A percentile compares a stretch with the other conserved stretches of the same genome.
These are phyloP conservation scores for Hanleya hanleyi DNA, from an alignment of 2,888 invertebrate genomes.

Conservation along the genomic window DNA sequence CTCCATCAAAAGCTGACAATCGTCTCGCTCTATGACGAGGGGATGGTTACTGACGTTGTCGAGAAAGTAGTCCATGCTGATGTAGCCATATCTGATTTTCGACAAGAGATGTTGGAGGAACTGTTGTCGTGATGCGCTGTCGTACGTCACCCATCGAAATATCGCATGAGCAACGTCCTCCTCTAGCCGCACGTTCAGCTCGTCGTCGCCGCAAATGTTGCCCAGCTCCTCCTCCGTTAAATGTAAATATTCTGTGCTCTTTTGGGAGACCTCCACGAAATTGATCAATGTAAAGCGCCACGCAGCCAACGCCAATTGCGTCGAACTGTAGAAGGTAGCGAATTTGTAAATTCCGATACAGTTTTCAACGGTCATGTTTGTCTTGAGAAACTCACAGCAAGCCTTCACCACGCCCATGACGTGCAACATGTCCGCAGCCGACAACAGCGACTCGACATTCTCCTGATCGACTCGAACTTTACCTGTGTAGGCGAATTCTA, in stretches of 20 bases:
- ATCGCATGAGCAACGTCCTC: conserved; percentile 67
- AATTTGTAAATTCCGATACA: conserved; percentile 89
- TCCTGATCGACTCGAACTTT: conserved; percentile 79
- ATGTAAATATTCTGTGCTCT: conserved; percentile 66
- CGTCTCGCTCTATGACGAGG: conserved; percentile 75
- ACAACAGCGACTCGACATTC: conserved; percentile 82
- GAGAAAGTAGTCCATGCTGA: not conserved
- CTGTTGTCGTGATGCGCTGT: conserved; percentile 81
- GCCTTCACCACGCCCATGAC: conserved; percentile 85
- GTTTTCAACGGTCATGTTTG: conserved; percentile 83
- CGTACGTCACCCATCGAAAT: conserved; percentile 79
- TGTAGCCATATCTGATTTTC: conserved; percentile 45
- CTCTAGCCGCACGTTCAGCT: conserved; percentile 83
- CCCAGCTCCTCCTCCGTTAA: conserved; percentile 74
- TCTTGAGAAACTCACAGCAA: conserved; percentile 84
- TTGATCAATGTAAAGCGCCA: conserved; percentile 80
- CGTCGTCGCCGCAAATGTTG: conserved; percentile 77
- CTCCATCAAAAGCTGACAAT: not conserved
- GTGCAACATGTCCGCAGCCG: conserved; percentile 83
- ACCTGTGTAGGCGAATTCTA: conserved; percentile 83
- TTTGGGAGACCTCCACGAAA: conserved; percentile 50
- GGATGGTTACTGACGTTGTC: conserved; percentile 62
- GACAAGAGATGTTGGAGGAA: conserved; percentile 80
- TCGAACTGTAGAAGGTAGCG: conserved; percentile 84
- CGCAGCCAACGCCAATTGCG: conserved; percentile 82